Percentiles rank a stretch among this genome's conserved stretches.
Evolutionary conservation across 2,797 vertebrate species (phyloP).

Genomic region (Borostomias antarcticus): DNA sequence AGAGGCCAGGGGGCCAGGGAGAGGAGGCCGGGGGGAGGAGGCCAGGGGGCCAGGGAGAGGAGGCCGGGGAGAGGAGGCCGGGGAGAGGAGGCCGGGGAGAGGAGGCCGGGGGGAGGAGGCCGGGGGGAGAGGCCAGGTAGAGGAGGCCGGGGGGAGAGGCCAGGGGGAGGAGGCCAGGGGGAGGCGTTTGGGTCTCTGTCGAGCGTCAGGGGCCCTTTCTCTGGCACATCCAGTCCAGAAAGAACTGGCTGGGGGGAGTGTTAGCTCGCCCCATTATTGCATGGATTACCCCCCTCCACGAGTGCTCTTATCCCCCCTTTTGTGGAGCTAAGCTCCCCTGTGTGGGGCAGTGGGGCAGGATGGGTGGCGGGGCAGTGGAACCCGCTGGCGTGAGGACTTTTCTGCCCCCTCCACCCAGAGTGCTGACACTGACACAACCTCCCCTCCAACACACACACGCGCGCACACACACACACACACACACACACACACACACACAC

Average conservation of each 20-base stretch:
- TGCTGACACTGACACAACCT: slow-evolving; percentile 75
- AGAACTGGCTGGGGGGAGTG: slow-evolving; percentile 59
- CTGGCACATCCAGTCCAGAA: slow-evolving; percentile 60
- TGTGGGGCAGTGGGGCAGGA: slow-evolving; percentile 43
- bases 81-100: no score
- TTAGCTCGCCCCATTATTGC: slow-evolving; percentile 63
- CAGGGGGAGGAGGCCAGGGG: neutral
- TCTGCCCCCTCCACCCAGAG: slow-evolving; percentile 58
- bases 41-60: no score
- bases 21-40: no score
- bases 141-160: neutral
- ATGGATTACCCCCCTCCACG: slow-evolving; percentile 66
- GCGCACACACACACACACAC: slow-evolving; percentile 13
- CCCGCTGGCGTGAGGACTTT: slow-evolving; percentile 76
- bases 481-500: neutral
- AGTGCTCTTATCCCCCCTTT: slow-evolving; percentile 73
- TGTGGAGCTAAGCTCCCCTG: slow-evolving; percentile 74
- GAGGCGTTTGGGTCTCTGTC: slow-evolving; percentile 25
- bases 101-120: no score
- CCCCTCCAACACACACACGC: slow-evolving; percentile 14
- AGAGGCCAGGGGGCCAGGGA: no score
- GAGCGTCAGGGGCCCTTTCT: slow-evolving; percentile 28
- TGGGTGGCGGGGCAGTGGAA: slow-evolving; percentile 62
- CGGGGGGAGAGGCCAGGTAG: neutral
- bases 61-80: no score